Conservation (phyloP, 1,140 invertebrate genomes). For the Alviniconcha marisindica region DNA sequence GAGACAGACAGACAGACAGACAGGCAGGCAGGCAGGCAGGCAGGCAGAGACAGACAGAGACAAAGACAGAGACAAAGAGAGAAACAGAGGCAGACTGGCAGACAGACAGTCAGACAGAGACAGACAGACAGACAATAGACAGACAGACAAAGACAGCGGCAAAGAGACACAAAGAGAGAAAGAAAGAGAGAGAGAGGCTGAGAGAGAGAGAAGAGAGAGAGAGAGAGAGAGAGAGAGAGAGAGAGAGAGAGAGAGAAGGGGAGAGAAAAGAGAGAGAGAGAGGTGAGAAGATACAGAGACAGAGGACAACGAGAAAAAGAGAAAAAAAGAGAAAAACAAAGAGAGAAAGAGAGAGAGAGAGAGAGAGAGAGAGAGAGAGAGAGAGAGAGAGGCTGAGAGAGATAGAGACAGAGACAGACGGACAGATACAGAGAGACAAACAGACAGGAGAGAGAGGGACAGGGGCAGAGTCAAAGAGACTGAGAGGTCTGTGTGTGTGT, state of each 20-base stretch:
- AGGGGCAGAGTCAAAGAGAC: not conserved
- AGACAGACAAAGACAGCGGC: not conserved
- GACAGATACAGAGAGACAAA: too few species aligned
- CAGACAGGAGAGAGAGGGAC: too few species aligned
- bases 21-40: too few species aligned
- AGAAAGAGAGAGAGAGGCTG: not conserved
- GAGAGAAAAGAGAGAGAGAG: not conserved
- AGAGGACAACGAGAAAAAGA: not conserved
- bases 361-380: too few species aligned
- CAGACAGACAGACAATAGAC: not conserved
- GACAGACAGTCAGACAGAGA: not conserved
- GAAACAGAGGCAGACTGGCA: not conserved
- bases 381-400: too few species aligned
- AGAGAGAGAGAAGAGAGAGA: not conserved
- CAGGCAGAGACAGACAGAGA: too few species aligned
- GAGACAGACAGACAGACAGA: too few species aligned
- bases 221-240: constrained; percentile 23
- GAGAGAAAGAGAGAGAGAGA: too few species aligned
- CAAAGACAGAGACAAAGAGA: not conserved
- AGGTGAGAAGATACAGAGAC: not conserved
- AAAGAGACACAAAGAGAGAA: not conserved
- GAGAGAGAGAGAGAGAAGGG: constrained; percentile 1
- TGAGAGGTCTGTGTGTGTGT: constrained; percentile 12
- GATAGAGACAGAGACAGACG: too few species aligned
- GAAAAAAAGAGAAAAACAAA: too few species aligned